Evolutionary conservation across 92 coral and sea anemone genomes (phyloP), one percentile per base, ranked within the genome.

Genomic region (Porites rus): DNA sequence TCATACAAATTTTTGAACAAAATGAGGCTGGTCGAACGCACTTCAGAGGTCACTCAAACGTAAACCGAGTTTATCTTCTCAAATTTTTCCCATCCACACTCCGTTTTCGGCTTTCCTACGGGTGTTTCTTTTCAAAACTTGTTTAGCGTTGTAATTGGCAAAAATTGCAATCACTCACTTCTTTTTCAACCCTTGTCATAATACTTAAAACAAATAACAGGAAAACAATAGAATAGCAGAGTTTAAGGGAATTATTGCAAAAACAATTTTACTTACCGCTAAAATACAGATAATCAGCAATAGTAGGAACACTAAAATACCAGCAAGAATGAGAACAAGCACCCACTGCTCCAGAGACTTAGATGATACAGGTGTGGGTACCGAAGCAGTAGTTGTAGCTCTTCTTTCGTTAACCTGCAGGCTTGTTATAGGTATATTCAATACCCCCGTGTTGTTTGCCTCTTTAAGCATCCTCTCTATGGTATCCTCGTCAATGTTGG

Each of bases 261-360:
- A 14, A 62, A 76, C 46, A 38, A 38, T 38, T 67, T 38, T 14
- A 81, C 86, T 81, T 46, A 81, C 86, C 77, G 52, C 69, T 63
- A 81, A 54, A 7, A 60, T 43, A 14, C 86, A 81, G 8, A 58
- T 70, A 3, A 81, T 81, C 13, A 81, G 76, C 60, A 72, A 59
- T 65, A 81, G 10, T 3, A 81, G 21, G 56, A 81, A 70, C 9
- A 81, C 77, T 58, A 71, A 25, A 56, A 81, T 70, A 1, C 54
- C 69, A 59, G 77, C 12, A 56, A 59, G 69, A 18, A 81, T 81
- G 7, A 81, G 77, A 53, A 71, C 43, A 43, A 81, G 56, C 18
- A n/a, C 58, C 86, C 86, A 81, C 8, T 58, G 77, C 28, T 81
- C 86, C 6, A 81, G 25, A 2, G 77, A 70, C 19, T 71, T 81